Base-by-base conservation (phyloP, 2,888 invertebrate species). In the Drosophila macrospina region DNA sequence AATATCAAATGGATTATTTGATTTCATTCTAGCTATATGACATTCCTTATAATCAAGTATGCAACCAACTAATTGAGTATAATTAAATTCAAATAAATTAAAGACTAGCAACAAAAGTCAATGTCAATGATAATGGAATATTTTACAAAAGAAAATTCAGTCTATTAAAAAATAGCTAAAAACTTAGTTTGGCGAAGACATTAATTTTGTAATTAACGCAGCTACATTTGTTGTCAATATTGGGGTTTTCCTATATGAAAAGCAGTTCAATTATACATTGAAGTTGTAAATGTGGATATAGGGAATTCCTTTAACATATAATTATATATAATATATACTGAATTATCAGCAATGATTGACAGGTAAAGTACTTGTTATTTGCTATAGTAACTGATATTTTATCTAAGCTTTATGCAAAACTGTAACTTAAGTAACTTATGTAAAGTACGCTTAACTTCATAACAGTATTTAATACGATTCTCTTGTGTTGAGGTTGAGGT, bases 41-140 rank as follows among this genome's bases (percentile, higher is more conserved):
- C 13, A 34, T 1, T 34, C 6, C 6, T 5, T 28, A 28, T 13
- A 34, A 34, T 34, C 4, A 6, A 34, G 42, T 51, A 0, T 37
- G 51, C 42, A 56, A 56, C 34, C 57, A 15, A 47, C 32, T 69
- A 37, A 75, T 65, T 70, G 39, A 51, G 44, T 30, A 60, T 75
- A 75, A 70, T 74, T 56, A 74, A 62, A 62, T 47, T 34, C 32
- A 52, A 4, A 51, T 16, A 45, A 32, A 62, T 68, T 39, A 55
- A 16, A 36, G 52, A 48, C 69, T 63, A 57, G 42, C 48, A 74
- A 50, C 39, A 68, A 57, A 61, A 50, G 42, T 57, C 76, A 76
- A 71, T 52, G 71, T 71, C 76, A 74, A 73, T 73, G 73, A 47
- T 59, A 69, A 50, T 63, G 45, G 45, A 68, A 34, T 36, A 36